Conservation (phyloP, 2,797 vertebrate species). For the Babyrousa celebensis region DNA sequence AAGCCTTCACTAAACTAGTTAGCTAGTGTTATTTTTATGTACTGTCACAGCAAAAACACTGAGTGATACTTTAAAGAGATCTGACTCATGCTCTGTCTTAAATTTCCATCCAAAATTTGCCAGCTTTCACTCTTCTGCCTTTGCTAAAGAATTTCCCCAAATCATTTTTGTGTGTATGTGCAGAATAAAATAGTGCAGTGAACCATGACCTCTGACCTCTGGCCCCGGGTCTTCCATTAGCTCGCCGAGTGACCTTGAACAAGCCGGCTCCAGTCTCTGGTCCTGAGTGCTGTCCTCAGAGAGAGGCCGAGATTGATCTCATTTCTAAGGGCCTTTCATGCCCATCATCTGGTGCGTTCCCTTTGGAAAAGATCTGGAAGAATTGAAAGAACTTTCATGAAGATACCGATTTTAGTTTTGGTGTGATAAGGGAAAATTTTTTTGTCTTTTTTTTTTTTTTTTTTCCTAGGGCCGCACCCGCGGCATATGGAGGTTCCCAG, state of each 20-base stretch:
- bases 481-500: no score
- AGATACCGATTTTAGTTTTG: conserved; percentile 58
- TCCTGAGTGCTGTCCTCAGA: not conserved
- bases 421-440: conserved; percentile 66
- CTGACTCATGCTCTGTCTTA: conserved; percentile 58
- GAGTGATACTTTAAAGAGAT: conserved; percentile 73
- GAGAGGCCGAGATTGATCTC: conserved; percentile 62
- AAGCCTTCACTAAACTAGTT: conserved; percentile 48
- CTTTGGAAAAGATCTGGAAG: conserved; percentile 75
- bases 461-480: no score
- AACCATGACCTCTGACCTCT: conserved; percentile 24
- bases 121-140: conserved; percentile 60
- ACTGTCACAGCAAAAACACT: conserved; percentile 68
- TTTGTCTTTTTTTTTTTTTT: not conserved
- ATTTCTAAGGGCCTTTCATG: conserved; percentile 52
- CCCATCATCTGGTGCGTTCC: conserved; percentile 52
- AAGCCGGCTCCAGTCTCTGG: conserved; percentile 55
- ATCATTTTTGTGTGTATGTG: not conserved
- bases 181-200: not conserved
- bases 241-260: conserved; percentile 65
- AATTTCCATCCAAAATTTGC: conserved; percentile 73
- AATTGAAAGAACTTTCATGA: conserved; percentile 65
- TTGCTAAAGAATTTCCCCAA: conserved; percentile 65
- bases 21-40: conserved; percentile 70
- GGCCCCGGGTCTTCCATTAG: conserved; percentile 37